These are phyloP conservation scores for Pseudochromis fuscus DNA, from an alignment of 2,797 vertebrate species.

Conservation along the genomic window DNA sequence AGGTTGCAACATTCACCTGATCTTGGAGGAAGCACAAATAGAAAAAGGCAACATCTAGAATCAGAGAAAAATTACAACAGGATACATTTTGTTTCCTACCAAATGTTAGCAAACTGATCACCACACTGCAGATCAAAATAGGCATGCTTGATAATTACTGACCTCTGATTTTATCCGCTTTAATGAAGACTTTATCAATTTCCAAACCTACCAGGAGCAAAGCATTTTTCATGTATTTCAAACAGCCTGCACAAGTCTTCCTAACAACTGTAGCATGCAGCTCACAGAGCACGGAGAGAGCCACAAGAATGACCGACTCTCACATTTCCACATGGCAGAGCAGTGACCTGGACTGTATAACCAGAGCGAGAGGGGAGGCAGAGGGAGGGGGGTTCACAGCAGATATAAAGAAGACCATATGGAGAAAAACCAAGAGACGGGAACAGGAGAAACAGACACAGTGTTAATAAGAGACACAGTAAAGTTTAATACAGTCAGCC, in stretches of 20 bases:
- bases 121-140: neutral
- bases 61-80: neutral
- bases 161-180: conserved; percentile 1
- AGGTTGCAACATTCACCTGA: neutral
- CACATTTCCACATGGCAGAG: conserved; percentile 60
- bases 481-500: conserved; percentile 17
- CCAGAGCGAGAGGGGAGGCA: conserved; percentile 15
- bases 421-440: conserved; percentile 34
- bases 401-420: conserved; percentile 53
- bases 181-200: conserved; percentile 14
- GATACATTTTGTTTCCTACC: neutral
- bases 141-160: neutral
- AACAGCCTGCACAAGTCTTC: neutral
- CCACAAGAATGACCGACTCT: conserved; percentile 38
- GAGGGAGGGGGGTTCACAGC: conserved; percentile 6
- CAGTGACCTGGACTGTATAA: conserved; percentile 54
- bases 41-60: neutral
- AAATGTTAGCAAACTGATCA: neutral
- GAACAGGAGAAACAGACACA: conserved; percentile 12
- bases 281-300: conserved; percentile 24
- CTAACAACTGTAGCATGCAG: conserved; percentile 29
- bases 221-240: neutral
- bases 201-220: neutral
- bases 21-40: neutral
- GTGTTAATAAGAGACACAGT: conserved; percentile 20